phyloP scores from a whole-genome alignment of 2,113 vertebrate genomes.

The Planiliza haematocheilus region DNA sequence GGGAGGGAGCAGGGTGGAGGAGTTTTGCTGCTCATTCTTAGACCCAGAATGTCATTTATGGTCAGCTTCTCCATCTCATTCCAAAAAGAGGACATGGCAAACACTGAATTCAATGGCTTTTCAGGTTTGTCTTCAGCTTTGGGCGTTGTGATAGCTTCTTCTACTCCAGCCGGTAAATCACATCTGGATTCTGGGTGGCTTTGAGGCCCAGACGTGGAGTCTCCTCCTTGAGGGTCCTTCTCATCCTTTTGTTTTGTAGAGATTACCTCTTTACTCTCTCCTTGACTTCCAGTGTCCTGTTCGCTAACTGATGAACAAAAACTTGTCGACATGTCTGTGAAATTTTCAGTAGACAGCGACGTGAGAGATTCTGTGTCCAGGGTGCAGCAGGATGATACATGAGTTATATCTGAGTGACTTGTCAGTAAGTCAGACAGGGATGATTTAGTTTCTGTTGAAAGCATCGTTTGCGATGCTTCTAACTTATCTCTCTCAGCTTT shows the following conservation, averaged over 20 bases:
- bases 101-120: constrained; percentile 55
- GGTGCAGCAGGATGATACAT: constrained; percentile 31
- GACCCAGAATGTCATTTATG: constrained; percentile 83
- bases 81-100: constrained; percentile 85
- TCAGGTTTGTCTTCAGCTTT: constrained; percentile 32
- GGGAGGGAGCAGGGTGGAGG: constrained; percentile 45
- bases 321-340: constrained; percentile 27
- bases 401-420: constrained; percentile 24
- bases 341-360: constrained; percentile 32
- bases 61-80: constrained; percentile 85
- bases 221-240: not conserved
- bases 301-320: constrained; percentile 31
- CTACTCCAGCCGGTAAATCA: not conserved
- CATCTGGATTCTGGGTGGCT: constrained; percentile 13
- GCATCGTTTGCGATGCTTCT: not conserved
- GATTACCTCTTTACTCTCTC: not conserved
- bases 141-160: constrained; percentile 5
- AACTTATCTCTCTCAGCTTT: not conserved
- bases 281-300: constrained; percentile 3
- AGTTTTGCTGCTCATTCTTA: constrained; percentile 52
- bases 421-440: constrained; percentile 4
- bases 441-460: constrained; percentile 18
- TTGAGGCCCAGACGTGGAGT: not conserved
- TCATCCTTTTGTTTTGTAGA: not conserved
- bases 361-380: constrained; percentile 19